Conservation (phyloP, 2,113 vertebrate genomes). For the Melanerpes aurifrons region DNA sequence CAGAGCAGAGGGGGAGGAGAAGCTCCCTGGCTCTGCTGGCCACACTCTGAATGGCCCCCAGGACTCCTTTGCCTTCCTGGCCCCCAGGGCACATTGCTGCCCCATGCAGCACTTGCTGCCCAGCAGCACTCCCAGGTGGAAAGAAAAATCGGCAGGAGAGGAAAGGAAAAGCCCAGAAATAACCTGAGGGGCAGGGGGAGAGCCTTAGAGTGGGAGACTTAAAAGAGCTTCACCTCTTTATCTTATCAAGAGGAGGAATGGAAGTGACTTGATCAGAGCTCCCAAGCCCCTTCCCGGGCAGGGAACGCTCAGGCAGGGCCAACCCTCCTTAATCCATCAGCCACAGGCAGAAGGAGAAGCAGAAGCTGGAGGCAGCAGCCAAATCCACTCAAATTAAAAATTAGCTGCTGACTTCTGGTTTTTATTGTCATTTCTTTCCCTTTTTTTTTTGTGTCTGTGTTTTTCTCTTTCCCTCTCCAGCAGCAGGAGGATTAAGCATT, state of each 20-base stretch:
- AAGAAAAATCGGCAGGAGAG: conserved; percentile 4
- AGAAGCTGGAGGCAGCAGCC: conserved; percentile 20
- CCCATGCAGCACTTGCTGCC: no score
- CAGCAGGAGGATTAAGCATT: no score
- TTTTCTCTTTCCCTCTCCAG: no score
- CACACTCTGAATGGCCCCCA: no score
- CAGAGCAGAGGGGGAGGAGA: no score
- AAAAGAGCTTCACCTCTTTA: conserved; percentile 26
- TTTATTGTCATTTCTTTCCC: no score
- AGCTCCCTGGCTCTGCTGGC: no score
- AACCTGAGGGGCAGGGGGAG: background rate
- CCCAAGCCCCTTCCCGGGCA: background rate
- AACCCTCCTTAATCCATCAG: conserved; percentile 39
- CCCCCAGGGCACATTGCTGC: no score
- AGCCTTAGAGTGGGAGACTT: background rate
- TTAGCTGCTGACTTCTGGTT: background rate
- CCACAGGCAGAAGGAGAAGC: background rate
- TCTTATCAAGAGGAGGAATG: conserved; percentile 59
- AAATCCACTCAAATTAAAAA: conserved; percentile 1
- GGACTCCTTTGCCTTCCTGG: no score
- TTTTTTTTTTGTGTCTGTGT: background rate
- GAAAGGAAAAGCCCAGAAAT: conserved; percentile 8
- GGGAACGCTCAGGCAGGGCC: background rate
- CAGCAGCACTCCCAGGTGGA: no score
- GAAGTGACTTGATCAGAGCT: conserved; percentile 37